Evolutionary conservation across 2,113 vertebrate species (phyloP).

Genomic region (Dissostichus mawsoni): DNA sequence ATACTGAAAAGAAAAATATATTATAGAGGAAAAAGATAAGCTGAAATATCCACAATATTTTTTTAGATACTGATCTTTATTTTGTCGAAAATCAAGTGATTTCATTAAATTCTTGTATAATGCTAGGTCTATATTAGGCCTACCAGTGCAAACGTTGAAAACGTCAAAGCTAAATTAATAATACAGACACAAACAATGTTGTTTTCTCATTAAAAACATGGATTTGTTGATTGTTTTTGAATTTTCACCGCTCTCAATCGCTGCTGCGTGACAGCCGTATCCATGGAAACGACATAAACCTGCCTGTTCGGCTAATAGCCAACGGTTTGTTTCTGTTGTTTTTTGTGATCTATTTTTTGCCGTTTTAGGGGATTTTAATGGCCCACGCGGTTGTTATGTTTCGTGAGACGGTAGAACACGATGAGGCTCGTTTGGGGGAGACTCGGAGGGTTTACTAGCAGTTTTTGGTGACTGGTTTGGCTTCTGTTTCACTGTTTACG

Average conservation of each 20-base stretch:
- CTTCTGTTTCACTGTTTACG: neutral
- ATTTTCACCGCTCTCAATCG: neutral
- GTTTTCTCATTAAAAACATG: neutral
- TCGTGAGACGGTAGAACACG: accelerated
- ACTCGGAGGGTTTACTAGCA: neutral
- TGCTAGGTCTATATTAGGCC: too few relatives aligned
- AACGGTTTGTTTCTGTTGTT: neutral
- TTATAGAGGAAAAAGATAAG: neutral
- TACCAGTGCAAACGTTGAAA: neutral
- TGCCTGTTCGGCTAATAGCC: neutral
- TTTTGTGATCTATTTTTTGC: neutral
- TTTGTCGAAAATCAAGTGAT: neutral
- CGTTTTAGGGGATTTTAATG: neutral
- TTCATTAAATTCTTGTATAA: too few relatives aligned
- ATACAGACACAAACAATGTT: too few relatives aligned
- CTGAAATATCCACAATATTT: neutral
- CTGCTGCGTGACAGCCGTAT: conserved; percentile 22
- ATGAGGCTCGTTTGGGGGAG: too few relatives aligned
- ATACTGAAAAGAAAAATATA: neutral
- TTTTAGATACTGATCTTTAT: too few relatives aligned
- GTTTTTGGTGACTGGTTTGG: neutral
- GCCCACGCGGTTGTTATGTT: accelerated
- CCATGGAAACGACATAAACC: conserved; percentile 54
- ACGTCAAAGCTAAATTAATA: neutral
- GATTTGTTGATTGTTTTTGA: neutral